Conservation (phyloP, 2,113 vertebrate species). For the Myocastor coypus region DNA sequence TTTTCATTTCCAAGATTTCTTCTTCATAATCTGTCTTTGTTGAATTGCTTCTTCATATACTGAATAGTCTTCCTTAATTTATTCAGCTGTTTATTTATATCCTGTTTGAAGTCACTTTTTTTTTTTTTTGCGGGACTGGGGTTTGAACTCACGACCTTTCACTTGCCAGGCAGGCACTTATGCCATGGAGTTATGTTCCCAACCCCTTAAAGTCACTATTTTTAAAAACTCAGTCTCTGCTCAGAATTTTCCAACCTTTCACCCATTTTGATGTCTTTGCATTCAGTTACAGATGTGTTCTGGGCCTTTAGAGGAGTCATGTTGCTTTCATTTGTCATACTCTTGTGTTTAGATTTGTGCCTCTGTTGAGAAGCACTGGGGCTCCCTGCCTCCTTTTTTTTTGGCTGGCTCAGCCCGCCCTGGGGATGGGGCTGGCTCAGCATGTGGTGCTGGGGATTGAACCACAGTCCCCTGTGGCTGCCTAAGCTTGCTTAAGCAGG, state of each 20-base stretch:
- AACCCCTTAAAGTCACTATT: no score
- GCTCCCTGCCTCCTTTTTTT: no score
- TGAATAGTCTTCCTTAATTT: neutral
- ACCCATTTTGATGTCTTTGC: neutral
- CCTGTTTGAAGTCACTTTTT: neutral
- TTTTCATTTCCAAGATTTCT: neutral
- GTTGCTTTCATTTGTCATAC: neutral
- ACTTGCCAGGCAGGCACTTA: no score
- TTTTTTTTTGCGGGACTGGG: no score
- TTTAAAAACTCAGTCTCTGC: neutral
- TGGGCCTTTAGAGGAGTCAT: neutral
- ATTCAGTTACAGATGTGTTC: neutral
- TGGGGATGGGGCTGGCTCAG: no score
- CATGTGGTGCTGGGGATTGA: no score
- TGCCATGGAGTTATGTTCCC: no score
- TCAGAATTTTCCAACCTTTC: neutral
- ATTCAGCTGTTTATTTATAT: neutral
- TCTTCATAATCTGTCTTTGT: neutral
- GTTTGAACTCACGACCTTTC: no score
- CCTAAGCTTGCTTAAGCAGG: no score
- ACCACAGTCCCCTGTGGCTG: no score
- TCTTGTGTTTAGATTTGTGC: neutral
- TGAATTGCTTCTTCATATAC: neutral
- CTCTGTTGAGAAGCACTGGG: neutral
- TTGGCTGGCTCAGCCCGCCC: no score